Percentiles rank a stretch among this genome's conserved stretches.
Evolutionary conservation across 2,888 invertebrate species (phyloP).

Genomic region (Brachylomia viminalis): DNA sequence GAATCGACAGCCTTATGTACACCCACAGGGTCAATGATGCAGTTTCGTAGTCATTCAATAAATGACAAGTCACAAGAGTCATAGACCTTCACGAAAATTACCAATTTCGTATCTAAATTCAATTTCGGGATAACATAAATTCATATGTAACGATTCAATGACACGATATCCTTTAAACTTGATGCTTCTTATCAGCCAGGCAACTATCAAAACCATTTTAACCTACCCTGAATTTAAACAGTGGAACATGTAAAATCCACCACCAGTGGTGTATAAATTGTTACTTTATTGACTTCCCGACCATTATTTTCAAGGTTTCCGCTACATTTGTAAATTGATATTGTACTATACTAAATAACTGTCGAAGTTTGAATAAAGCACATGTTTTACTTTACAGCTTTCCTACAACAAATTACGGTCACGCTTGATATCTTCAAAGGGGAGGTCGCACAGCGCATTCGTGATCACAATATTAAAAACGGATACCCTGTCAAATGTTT

Average conservation of each 20-base stretch:
- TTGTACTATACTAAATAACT: constrained; percentile 15
- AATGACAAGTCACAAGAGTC: constrained; percentile 1
- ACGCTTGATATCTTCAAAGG: constrained; percentile 13
- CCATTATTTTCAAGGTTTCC: constrained; percentile 63
- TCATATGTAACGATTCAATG: constrained; percentile 39
- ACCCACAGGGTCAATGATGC: constrained; percentile 1
- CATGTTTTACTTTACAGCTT: constrained; percentile 16
- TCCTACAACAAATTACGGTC: not conserved
- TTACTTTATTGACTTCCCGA: constrained; percentile 62
- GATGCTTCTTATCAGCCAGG: constrained; percentile 28
- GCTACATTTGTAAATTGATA: constrained; percentile 26
- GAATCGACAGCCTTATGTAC: not conserved
- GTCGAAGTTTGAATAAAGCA: constrained; percentile 23
- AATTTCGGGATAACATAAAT: constrained; percentile 40
- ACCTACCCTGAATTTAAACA: constrained; percentile 42
- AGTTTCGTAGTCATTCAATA: constrained; percentile 17
- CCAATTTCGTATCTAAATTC: constrained; percentile 30
- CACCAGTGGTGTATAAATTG: constrained; percentile 41
- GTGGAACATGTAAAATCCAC: constrained; percentile 34
- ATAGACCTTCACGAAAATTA: constrained; percentile 11
- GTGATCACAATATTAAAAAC: not conserved
- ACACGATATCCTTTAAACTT: constrained; percentile 40
- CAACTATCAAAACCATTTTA: constrained; percentile 24
- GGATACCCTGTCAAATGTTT: not conserved
- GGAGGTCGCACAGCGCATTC: not conserved